A percentile compares a stretch with the other conserved stretches of the same genome.
Evolutionary conservation across 2,888 invertebrate species (phyloP).

Genomic region (Melieria crassipennis): DNA sequence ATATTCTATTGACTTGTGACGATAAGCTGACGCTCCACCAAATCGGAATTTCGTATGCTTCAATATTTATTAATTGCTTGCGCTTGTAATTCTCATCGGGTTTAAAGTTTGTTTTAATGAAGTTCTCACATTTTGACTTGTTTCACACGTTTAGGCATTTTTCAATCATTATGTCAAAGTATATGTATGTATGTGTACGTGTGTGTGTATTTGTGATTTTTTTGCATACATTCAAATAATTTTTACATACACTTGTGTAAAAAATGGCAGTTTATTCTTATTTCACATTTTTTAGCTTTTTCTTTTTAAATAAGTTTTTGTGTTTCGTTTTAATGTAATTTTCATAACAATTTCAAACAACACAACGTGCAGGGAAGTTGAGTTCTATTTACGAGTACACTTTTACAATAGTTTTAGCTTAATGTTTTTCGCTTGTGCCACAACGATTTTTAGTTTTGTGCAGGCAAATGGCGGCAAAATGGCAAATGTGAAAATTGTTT

Average conservation of each 20-base stretch:
- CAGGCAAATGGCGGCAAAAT: not conserved
- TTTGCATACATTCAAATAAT: slow-evolving; percentile 52
- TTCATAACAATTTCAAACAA: slow-evolving; percentile 39
- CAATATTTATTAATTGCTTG: not conserved
- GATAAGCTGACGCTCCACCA: slow-evolving; percentile 25
- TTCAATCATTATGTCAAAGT: slow-evolving; percentile 1
- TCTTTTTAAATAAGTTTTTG: slow-evolving; percentile 2
- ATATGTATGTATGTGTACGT: slow-evolving; percentile 22
- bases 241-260: slow-evolving; percentile 58
- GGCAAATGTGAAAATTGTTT: too few relatives aligned
- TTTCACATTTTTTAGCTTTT: slow-evolving; percentile 43
- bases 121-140: slow-evolving; percentile 11
- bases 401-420: slow-evolving; percentile 1
- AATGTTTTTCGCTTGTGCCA: not conserved
- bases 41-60: too few relatives aligned
- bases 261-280: slow-evolving; percentile 60
- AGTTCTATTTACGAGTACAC: not conserved
- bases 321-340: slow-evolving; percentile 32
- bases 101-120: slow-evolving; percentile 11
- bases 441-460: not conserved
- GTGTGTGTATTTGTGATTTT: slow-evolving; percentile 28
- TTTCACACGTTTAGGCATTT: slow-evolving; percentile 8
- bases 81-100: slow-evolving; percentile 4
- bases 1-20: slow-evolving; percentile 5
- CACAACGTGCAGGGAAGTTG: slow-evolving; percentile 37